A percentile compares a stretch with the other conserved stretches of the same genome.
phyloP scores from a whole-genome alignment of 2,797 vertebrate genomes.

The Ficedula albicollis region DNA sequence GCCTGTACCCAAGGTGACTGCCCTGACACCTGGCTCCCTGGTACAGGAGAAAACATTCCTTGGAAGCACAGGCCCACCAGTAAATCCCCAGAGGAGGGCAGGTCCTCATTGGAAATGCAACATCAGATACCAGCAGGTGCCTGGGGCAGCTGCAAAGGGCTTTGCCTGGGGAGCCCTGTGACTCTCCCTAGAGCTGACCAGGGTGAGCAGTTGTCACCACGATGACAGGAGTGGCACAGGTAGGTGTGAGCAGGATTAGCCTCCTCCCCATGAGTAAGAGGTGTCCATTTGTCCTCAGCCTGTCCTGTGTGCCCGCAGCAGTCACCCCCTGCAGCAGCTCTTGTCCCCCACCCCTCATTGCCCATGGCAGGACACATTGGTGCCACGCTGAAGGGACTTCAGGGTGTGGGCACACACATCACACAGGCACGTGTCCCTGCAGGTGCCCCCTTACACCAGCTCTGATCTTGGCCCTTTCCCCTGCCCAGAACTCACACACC shows the following conservation, averaged over 20 bases:
- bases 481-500: background rate
- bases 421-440: background rate
- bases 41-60: background rate
- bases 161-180: background rate
- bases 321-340: background rate
- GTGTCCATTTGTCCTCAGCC: background rate
- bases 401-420: background rate
- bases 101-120: background rate
- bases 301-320: background rate
- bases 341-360: rapidly evolving
- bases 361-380: rapidly evolving
- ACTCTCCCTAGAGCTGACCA: background rate
- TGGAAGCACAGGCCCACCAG: background rate
- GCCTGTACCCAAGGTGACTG: background rate
- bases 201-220: background rate
- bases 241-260: background rate
- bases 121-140: background rate
- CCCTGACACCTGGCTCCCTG: background rate
- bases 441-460: background rate
- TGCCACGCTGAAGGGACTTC: rapidly evolving
- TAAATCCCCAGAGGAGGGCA: background rate
- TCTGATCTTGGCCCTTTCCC: background rate
- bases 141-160: background rate
- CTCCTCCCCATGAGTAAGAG: rapidly evolving
- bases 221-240: background rate